Evolutionary conservation across 2,797 vertebrate genomes (phyloP), one percentile per base, ranked within the genome.

Genomic region (Forpus xanthops): DNA sequence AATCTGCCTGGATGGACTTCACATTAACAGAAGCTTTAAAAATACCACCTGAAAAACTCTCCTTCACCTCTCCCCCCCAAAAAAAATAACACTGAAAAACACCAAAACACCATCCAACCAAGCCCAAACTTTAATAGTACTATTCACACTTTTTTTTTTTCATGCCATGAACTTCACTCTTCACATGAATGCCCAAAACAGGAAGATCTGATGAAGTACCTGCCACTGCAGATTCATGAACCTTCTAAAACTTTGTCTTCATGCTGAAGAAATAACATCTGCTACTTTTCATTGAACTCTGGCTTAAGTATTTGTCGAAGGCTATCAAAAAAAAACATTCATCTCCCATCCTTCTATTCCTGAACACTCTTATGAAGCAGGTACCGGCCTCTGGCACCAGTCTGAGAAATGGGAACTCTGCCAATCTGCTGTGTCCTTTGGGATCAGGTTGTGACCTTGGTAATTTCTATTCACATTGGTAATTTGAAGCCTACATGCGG

Each of bases 381-480:
- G 19, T 41, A 30, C 23, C 30, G 60, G 39, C 30, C 6, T 76
- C 44, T 71, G 25, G 56, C 33, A 81, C 6, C 37, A 45, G 37
- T 12, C 30, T n/a, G 50, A 70, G 15, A 70, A 58, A 4, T 0
- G 0, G 56, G 31, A 74, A 37, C 44, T 70, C 64, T 52, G 50
- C 19, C 39, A 52, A 18, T 24, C 11, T 35, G 12, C 44, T 8
- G 37, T 8, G 15, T 73, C 15, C 37, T 39, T 58, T 19, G 44
- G 41, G 60, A 83, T 25, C 41, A 61, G 6, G 8, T 31, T 50
- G n/a, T 61, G n/a, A 33, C n/a, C 49, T 42, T 49, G 7, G 61
- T 1, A 3, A 62, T 45, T 67, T 49, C 25, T 39, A 49, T 33
- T 50, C 9, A 5, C 2, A 0, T 6, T 30, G 33, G 49, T 47